Base-by-base conservation (phyloP, 2,797 vertebrate genomes). In the Coreius guichenoti region DNA sequence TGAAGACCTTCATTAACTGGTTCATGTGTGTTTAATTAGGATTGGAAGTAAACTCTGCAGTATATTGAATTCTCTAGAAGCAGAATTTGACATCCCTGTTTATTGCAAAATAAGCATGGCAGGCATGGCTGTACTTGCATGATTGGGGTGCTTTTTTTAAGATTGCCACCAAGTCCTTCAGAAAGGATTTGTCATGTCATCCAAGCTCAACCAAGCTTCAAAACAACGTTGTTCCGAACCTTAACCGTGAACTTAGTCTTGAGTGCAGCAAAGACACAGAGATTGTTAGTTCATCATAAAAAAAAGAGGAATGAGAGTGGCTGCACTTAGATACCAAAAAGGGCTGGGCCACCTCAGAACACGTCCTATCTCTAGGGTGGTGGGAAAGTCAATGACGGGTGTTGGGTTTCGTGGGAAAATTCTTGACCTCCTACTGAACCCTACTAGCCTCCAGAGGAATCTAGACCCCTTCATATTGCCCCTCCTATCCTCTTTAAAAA, bases 331-430 rank as follows among this genome's bases (percentile, higher is more conserved):
- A 84, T 45, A 56, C 88, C 89, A 65, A 81, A 89, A 89, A 86
- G 84, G 83, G 83, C 47, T 13, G 68, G 80, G 81, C 67, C 17
- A 23, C 61, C 83, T 31, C 67, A 17, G 31, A 74, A 80, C 17
- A 73, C 12, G 1, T 80, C 54, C 23, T 54, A 80, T 51, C 17
- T 68, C 74, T 78, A 85, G 23, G 73, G 70, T 79, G 87, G 61
- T 88, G 87, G 86, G 87, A 80, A 87, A 84, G 84, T 82, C 45
- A 74, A 49, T 39, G 72, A 14, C 17, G 86, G 45, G 92, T 91
- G 88, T 90, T 90, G 39, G 4, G 75, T 93, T 94, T 92, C 91
- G 90, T 94, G 93, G 90, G 93, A 94, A 94, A 89, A 94, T 94
- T 94, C 91, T 90, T 93, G 91, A 83, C 89, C 90, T 90, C 76